Percentiles rank a stretch among this genome's conserved stretches.
Conservation (phyloP, 2,888 invertebrate genomes). For the Syrphus vitripennis region DNA sequence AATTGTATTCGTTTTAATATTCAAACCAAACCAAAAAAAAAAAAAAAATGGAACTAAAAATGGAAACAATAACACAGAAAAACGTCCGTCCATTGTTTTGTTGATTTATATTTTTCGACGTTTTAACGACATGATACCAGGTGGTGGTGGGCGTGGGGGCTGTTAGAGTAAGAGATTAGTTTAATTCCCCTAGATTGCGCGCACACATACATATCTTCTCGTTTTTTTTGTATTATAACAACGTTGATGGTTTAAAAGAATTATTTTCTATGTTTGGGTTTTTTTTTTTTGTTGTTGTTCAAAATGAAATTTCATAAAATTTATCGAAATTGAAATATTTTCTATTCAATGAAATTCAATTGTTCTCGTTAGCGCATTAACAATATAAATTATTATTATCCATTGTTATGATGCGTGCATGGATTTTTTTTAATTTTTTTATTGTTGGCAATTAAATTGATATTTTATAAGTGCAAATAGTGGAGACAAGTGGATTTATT, state of each 20-base stretch:
- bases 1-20: conserved; percentile 65
- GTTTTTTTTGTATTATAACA: too few relatives aligned
- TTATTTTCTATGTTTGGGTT: background rate
- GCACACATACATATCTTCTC: background rate
- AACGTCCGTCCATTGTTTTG: conserved; percentile 41
- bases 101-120: conserved; percentile 57
- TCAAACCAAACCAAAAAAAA: background rate
- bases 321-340: conserved; percentile 38
- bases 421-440: background rate
- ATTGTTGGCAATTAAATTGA: conserved; percentile 45
- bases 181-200: conserved; percentile 33
- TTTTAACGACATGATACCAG: conserved; percentile 28
- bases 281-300: background rate
- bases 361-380: conserved; percentile 57
- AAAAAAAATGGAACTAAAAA: conserved; percentile 6
- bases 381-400: conserved; percentile 55
- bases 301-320: conserved; percentile 49
- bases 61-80: conserved; percentile 13
- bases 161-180: conserved; percentile 58
- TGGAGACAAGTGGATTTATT: conserved; percentile 48
- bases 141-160: conserved; percentile 5
- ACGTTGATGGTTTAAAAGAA: background rate
- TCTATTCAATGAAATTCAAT: conserved; percentile 29
- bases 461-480: conserved; percentile 43
- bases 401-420: background rate